Evolutionary conservation across 1,140 invertebrate species (phyloP).

Genomic region (Bicyclus anynana): DNA sequence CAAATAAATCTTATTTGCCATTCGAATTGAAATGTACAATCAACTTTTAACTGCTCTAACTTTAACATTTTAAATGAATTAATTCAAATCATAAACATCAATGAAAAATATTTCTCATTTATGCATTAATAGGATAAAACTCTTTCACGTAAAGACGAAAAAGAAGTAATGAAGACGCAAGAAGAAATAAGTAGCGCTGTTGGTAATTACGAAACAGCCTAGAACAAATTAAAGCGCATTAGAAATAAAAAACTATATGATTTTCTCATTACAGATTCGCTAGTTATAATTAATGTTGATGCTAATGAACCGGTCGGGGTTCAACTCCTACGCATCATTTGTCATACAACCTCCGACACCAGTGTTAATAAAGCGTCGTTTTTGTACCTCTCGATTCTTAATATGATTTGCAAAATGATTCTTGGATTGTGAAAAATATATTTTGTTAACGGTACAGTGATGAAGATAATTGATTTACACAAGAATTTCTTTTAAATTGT

Average conservation of each 20-base stretch:
- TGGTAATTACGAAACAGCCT: conserved; percentile 4
- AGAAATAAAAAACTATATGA: conserved; percentile 21
- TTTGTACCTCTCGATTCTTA: conserved; percentile 30
- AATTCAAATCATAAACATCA: no score
- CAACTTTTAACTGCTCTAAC: no score
- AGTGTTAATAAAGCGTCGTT: conserved; percentile 47
- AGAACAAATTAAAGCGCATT: conserved; percentile 31
- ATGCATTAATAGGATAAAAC: no score
- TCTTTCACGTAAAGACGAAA: no score
- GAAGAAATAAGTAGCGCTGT: no score
- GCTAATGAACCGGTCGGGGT: conserved; percentile 63
- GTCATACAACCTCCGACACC: conserved; percentile 60
- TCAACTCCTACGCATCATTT: conserved; percentile 69
- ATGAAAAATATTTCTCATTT: no score
- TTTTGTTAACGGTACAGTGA: background rate
- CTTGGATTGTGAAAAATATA: background rate
- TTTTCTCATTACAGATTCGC: conserved; percentile 58
- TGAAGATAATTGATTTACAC: background rate
- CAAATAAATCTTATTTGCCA: no score
- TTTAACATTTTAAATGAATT: no score
- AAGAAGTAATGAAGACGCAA: no score
- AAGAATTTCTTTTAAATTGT: background rate
- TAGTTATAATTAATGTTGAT: conserved; percentile 71
- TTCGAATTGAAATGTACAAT: no score
- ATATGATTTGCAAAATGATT: conserved; percentile 21